Conservation (phyloP, 1,140 invertebrate species). For the Copidosoma floridanum region DNA sequence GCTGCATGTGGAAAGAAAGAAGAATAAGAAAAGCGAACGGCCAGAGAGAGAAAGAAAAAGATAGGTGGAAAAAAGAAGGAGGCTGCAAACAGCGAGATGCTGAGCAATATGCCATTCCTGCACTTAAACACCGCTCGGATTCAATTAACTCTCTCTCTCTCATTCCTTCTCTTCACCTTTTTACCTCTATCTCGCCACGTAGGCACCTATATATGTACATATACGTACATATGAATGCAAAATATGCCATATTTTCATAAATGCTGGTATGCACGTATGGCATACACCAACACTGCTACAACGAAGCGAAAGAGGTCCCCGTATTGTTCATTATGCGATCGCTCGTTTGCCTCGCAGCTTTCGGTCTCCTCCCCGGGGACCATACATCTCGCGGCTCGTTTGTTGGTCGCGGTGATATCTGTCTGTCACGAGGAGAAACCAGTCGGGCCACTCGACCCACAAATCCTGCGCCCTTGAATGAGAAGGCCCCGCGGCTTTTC, state of each 20-base stretch:
- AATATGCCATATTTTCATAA: no score
- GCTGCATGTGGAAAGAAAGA: constrained; percentile 45
- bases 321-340: no score
- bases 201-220: no score
- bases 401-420: constrained; percentile 7
- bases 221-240: no score
- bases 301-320: no score
- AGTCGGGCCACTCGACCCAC: constrained; percentile 41
- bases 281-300: no score
- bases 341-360: no score
- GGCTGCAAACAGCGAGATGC: no score
- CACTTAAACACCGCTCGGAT: constrained; percentile 58
- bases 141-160: constrained; percentile 57
- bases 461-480: no score
- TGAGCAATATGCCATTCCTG: constrained; percentile 55
- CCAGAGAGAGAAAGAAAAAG: constrained; percentile 27
- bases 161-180: constrained; percentile 13
- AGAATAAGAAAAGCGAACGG: constrained; percentile 46
- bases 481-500: no score
- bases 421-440: constrained; percentile 45
- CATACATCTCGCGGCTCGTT: constrained; percentile 13
- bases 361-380: background rate
- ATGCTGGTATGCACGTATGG: no score
- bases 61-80: constrained; percentile 8
- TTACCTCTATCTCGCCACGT: constrained; percentile 9